Base-by-base conservation (phyloP, 2,113 vertebrate genomes). In the Siniperca chuatsi region DNA sequence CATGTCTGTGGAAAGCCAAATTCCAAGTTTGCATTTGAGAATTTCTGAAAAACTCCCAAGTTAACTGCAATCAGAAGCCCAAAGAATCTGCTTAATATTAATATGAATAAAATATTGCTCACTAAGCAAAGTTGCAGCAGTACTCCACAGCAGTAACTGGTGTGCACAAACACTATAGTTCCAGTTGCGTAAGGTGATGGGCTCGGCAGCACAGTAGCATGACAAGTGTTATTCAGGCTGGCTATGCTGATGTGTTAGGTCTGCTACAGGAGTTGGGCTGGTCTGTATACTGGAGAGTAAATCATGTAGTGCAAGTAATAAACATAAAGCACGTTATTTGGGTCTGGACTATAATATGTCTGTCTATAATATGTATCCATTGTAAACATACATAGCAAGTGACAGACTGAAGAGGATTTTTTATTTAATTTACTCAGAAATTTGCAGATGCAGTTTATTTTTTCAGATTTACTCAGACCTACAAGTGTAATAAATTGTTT, bases 51-150 rank as follows among this genome's bases (percentile, higher is more conserved):
- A 73, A 70, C 18, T 57, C 33, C 54, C 12, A 20, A 61, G 40
- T 78, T 44, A 46, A 46, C 60, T 79, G 73, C 5, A 52, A 55
- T 65, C 70, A 52, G 50, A 75, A 81, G 40, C 64, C 54, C 6
- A 75, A 67, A 73, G 69, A 70, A 82, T 79, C 58, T 73, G 44
- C 68, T 71, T 75, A 50, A 61, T 84, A 55, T 66, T 57, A 57
- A 57, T 65, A 66, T 55, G 60, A 76, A 50, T 79, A 23, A 79
- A 85, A 77, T 79, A 54, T 15, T 70, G 61, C 89, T 33, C 62
- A 60, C 21, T 67, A 42, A 66, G 85, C 70, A 76, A 13, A 79
- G 75, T 79, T 87, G 67, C 81, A 72, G 21, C 74, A 79, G 74
- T 78, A 23, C 21, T 11, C 16, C 50, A n/a, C 58, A 58, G 62